Base-by-base conservation (phyloP, 1,140 invertebrate genomes). In the Aphaenogaster rudis region DNA sequence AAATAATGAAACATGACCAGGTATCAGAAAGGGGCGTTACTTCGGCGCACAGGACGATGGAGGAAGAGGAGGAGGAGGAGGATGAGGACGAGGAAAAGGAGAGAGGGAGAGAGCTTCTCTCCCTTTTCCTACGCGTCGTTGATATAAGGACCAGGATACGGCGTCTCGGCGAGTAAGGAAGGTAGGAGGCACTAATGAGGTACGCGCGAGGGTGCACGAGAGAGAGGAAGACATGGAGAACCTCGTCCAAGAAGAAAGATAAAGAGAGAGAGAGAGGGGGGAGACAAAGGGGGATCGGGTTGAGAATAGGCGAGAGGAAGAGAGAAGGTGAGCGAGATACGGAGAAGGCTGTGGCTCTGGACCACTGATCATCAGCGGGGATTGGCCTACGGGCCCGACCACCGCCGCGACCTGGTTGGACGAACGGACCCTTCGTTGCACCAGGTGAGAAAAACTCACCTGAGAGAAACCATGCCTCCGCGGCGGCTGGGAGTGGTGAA, bases 141-240 rank as follows among this genome's bases (percentile, higher is more conserved):
- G 90, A 91, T 91, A 88, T 91, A 91, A 89, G 90, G 87, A 91
- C 78, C 89, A 79, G 88, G 84, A 91, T 91, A 91, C 89, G 84
- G 71, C 79, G 74, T 88, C 85, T 87, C 85, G 82, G 69, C 57
- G 79, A 50, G 79, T 17, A 54, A 64, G 81, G 82, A 87, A 90
- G 93, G 94, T 93, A 94, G 93, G 93, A 93, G 93, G 90, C 92
- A 95, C 94, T 95, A 95, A 95, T 95, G 94, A 95, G 94, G 90
- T 91, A 67, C 28, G 67, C 69, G 86, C 86, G 28, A 76, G 61
- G 72, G 50, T 64, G 84, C 59, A 66, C 39, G 86, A 82, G 79
- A 54, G 45, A 59, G 59, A 74, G 7, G 54, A 61, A 36, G 80
- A 61, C 57, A 36, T 21, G 80, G 42, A 76, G 80, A 61, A 63